Evolutionary conservation across 2,113 vertebrate genomes (phyloP).

Genomic region (Rutilus rutilus): DNA sequence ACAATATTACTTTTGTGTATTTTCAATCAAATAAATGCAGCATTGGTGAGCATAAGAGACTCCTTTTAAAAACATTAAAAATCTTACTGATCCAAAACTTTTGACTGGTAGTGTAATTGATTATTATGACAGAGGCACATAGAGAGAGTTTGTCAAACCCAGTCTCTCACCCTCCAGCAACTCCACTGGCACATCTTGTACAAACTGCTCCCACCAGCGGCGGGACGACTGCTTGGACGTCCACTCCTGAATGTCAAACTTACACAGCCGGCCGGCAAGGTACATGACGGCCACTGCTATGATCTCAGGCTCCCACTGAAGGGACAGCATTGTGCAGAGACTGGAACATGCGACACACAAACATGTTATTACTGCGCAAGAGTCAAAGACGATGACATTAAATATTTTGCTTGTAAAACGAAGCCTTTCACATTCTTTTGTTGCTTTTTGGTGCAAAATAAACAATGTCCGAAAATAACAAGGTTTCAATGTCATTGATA

Average conservation of each 20-base stretch:
- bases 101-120: not conserved
- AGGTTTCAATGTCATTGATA: not conserved
- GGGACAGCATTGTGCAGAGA: constrained; percentile 95
- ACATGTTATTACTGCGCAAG: not conserved
- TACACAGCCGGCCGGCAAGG: constrained; percentile 93
- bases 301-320: constrained; percentile 99
- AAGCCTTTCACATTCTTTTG: not conserved
- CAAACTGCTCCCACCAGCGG: constrained; percentile 99
- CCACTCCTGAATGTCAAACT: constrained; percentile 99
- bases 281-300: constrained; percentile 99
- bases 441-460: not conserved
- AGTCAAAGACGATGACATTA: not conserved
- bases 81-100: no score
- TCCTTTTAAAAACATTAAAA: no score
- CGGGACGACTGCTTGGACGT: constrained; percentile 94
- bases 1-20: no score
- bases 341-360: constrained; percentile 67
- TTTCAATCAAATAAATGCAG: no score
- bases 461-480: not conserved
- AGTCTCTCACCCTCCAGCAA: constrained; percentile 88
- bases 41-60: no score
- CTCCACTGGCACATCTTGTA: constrained; percentile 97
- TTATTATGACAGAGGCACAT: not conserved
- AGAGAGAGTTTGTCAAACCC: not conserved
- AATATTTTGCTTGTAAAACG: not conserved